Evolutionary conservation across 2,888 invertebrate species (phyloP).

Genomic region (Cremastobaeus sp.): DNA sequence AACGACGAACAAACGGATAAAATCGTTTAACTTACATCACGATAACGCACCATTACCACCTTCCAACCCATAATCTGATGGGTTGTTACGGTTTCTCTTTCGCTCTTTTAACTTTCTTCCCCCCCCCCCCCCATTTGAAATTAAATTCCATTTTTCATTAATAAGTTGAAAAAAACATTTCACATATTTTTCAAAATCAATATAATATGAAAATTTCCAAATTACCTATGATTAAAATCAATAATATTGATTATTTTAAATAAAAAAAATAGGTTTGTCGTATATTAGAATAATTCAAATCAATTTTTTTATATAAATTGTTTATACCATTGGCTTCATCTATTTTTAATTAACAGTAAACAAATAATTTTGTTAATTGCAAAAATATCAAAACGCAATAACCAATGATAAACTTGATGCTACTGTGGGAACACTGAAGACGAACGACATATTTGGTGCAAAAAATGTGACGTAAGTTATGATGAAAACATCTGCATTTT

Average conservation of each 20-base stretch:
- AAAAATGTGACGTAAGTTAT: conserved; percentile 20
- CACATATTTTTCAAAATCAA: too few species aligned
- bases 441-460: conserved; percentile 7
- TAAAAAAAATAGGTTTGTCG: too few species aligned
- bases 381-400: conserved; percentile 4
- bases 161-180: too few species aligned
- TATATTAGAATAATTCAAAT: too few species aligned
- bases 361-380: too few species aligned
- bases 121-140: conserved; percentile 9
- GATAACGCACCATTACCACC: conserved; percentile 69
- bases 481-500: conserved; percentile 51
- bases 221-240: too few species aligned
- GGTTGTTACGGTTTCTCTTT: conserved; percentile 54
- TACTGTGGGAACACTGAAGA: conserved; percentile 8
- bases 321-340: too few species aligned
- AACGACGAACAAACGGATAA: conserved; percentile 72
- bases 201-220: too few species aligned
- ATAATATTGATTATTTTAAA: too few species aligned
- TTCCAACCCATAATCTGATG: conserved; percentile 67
- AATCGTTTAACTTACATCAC: conserved; percentile 69
- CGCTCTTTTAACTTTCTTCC: conserved; percentile 15
- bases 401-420: conserved; percentile 5
- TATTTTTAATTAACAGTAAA: too few species aligned
- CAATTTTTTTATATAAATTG: too few species aligned
- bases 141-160: too few species aligned